phyloP scores from a whole-genome alignment of 2,888 invertebrate species.

The Balanococcus diminutus region DNA sequence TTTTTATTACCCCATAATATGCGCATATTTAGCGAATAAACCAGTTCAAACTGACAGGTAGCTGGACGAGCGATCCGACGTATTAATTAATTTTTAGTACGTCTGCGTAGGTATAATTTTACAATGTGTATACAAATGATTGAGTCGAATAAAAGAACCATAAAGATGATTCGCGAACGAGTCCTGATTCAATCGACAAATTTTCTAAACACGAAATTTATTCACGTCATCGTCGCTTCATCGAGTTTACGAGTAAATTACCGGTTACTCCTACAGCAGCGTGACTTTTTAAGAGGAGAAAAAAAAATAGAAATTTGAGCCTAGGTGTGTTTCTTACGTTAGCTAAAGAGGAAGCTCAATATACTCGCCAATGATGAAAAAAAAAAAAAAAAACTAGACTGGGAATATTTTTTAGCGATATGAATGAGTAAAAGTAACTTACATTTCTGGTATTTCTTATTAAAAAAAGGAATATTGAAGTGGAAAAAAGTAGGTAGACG shows the following conservation, averaged over 20 bases:
- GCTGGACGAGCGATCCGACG: not conserved
- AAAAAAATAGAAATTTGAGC: not conserved
- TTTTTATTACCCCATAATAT: slow-evolving; percentile 31
- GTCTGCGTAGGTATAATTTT: not conserved
- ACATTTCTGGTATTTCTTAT: not conserved
- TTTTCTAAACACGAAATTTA: not conserved
- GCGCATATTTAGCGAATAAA: slow-evolving; percentile 16
- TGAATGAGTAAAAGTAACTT: not conserved
- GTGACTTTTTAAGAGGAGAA: not conserved
- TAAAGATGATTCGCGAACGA: not conserved
- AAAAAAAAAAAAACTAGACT: not conserved
- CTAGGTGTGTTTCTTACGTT: not conserved
- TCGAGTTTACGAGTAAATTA: not conserved
- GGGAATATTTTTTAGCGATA: not conserved
- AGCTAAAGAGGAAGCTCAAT: not conserved
- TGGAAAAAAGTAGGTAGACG: not conserved
- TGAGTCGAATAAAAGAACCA: not conserved
- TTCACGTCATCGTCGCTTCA: not conserved
- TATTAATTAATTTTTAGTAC: slow-evolving; percentile 21
- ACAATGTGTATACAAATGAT: slow-evolving; percentile 1
- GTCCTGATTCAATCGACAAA: not conserved
- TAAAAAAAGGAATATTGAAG: not conserved
- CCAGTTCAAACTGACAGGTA: slow-evolving; percentile 4
- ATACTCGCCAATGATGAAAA: not conserved
- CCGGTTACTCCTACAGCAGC: not conserved